Percentiles rank a stretch among this genome's conserved stretches.
These are phyloP conservation scores for Pseudococcus longispinus DNA, from an alignment of 2,888 invertebrate genomes.

Conservation along the genomic window DNA sequence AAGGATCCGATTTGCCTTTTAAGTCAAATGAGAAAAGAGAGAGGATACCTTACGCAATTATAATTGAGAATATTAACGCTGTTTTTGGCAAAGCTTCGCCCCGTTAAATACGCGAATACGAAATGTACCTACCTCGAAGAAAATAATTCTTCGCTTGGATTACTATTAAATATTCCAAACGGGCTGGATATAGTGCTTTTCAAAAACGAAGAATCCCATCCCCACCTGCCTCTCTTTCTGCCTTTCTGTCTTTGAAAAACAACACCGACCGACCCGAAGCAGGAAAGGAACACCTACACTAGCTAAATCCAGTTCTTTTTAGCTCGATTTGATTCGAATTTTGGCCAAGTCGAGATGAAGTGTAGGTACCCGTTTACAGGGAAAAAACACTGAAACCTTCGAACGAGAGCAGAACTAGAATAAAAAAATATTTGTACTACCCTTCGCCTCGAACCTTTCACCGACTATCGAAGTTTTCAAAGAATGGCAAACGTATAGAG, in stretches of 20 bases:
- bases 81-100: background rate
- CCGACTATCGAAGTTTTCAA: background rate
- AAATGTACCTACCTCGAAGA: background rate
- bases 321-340: background rate
- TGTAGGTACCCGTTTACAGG: background rate
- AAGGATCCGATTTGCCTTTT: constrained; percentile 34
- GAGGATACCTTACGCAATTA: constrained; percentile 22
- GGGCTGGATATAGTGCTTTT: background rate
- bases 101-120: background rate
- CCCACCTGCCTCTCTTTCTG: background rate
- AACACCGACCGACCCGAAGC: background rate
- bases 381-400: background rate
- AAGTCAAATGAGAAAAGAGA: constrained; percentile 23
- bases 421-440: background rate
- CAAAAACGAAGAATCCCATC: background rate
- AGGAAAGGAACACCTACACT: background rate
- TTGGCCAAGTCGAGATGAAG: background rate
- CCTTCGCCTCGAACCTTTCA: background rate
- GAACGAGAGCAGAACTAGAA: background rate
- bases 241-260: background rate
- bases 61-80: constrained; percentile 26
- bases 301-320: background rate
- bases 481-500: too few relatives aligned
- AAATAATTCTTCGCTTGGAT: constrained; percentile 34
- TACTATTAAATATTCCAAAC: constrained; percentile 15